Evolutionary conservation across 2,888 invertebrate species (phyloP).

Genomic region (Epinotia bilunana): DNA sequence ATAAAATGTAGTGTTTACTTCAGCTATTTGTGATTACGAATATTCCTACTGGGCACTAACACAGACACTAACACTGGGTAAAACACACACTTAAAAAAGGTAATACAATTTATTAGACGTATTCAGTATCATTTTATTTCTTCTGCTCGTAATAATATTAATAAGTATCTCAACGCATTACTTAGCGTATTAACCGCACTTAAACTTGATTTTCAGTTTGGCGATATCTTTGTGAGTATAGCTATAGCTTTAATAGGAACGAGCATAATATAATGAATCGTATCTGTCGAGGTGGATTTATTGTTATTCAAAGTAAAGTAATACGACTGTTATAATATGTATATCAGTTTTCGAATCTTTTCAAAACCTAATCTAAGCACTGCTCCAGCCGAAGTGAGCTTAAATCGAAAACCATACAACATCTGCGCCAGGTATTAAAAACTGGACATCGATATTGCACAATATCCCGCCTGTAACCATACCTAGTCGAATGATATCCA

Average conservation of each 20-base stretch:
- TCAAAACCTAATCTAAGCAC: neutral
- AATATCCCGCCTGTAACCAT: conserved; percentile 55
- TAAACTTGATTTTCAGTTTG: too few species aligned
- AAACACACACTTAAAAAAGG: neutral
- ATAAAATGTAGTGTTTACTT: neutral
- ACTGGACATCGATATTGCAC: conserved; percentile 40
- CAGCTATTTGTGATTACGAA: too few species aligned
- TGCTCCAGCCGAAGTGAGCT: conserved; percentile 9
- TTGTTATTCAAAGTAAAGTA: neutral
- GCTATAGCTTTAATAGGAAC: too few species aligned
- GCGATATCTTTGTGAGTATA: too few species aligned
- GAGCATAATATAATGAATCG: neutral
- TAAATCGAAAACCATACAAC: conserved; percentile 36
- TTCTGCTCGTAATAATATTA: too few species aligned
- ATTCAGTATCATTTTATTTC: too few species aligned
- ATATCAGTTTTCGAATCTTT: neutral
- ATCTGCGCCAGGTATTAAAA: conserved; percentile 44
- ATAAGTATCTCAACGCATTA: too few species aligned
- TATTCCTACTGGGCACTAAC: too few species aligned
- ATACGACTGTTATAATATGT: neutral
- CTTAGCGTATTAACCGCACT: too few species aligned
- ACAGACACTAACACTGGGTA: too few species aligned
- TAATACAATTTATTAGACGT: neutral
- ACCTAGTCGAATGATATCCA: neutral
- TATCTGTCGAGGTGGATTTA: too few species aligned